phyloP scores from a whole-genome alignment of 2,888 invertebrate species.

The Plagiodera versicolora region DNA sequence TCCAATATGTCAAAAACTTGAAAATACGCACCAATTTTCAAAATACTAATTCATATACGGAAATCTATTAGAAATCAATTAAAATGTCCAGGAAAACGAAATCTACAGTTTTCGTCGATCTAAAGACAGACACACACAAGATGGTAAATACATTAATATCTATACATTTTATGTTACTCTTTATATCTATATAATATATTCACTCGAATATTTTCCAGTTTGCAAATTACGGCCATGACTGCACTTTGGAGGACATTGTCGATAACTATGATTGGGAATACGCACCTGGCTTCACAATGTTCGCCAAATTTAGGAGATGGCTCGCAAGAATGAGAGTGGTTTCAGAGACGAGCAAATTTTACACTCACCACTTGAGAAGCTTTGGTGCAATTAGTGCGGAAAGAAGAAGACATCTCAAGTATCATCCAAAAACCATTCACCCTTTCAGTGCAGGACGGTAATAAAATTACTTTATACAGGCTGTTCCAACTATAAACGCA shows the following conservation, averaged over 20 bases:
- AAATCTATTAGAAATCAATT: neutral
- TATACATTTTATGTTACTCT: neutral
- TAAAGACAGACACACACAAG: slow-evolving; percentile 2
- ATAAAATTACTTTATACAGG: no score
- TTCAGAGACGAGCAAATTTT: slow-evolving; percentile 40
- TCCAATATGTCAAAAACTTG: neutral
- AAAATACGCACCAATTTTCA: neutral
- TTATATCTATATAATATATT: no score
- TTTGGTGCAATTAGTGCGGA: slow-evolving; percentile 44
- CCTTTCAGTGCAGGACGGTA: slow-evolving; percentile 44
- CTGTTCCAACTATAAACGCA: no score
- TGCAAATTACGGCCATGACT: slow-evolving; percentile 39
- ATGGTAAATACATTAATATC: neutral
- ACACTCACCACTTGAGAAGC: slow-evolving; percentile 43
- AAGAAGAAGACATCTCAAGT: slow-evolving; percentile 39
- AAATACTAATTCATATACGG: neutral
- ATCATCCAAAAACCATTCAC: slow-evolving; percentile 41
- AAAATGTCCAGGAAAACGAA: slow-evolving; percentile 4
- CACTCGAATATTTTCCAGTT: slow-evolving; percentile 34
- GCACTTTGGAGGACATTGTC: slow-evolving; percentile 35
- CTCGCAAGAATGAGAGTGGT: slow-evolving; percentile 36
- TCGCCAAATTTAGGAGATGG: slow-evolving; percentile 30
- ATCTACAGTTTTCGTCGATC: neutral
- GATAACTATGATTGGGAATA: slow-evolving; percentile 34
- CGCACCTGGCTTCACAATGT: slow-evolving; percentile 23